Conservation (phyloP, 2,113 vertebrate species). For the Clarias macrocephalus region DNA sequence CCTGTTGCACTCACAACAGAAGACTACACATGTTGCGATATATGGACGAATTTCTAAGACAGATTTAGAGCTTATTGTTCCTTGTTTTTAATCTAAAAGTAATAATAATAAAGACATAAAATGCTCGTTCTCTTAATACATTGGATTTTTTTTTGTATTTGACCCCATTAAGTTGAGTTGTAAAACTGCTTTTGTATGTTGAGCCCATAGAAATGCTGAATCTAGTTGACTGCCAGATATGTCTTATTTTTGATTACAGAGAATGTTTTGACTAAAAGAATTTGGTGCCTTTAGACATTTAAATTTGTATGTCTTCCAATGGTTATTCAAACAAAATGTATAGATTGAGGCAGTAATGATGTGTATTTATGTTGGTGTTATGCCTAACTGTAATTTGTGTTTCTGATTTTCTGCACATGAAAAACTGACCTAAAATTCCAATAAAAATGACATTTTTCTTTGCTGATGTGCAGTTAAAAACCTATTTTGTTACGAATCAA, state of each 20-base stretch:
- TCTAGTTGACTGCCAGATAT: background rate
- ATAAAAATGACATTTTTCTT: background rate
- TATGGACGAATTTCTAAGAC: background rate
- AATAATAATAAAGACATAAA: background rate
- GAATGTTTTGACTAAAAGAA: background rate
- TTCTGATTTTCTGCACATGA: background rate
- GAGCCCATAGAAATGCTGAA: background rate
- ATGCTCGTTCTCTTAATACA: background rate
- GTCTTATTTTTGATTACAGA: background rate
- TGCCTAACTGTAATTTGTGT: background rate
- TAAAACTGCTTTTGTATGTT: background rate
- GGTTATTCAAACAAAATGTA: background rate
- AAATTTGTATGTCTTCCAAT: background rate
- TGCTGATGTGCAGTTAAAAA: background rate
- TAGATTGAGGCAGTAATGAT: background rate
- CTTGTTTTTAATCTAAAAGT: background rate
- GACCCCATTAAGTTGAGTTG: background rate
- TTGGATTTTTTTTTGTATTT: background rate
- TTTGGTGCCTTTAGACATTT: background rate
- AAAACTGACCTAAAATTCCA: background rate
- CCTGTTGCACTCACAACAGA: constrained; percentile 57
- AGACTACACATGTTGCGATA: constrained; percentile 25
- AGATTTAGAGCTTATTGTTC: background rate
- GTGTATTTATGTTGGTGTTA: background rate
- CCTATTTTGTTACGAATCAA: background rate